These are phyloP conservation scores for Plectrocnemia conspersa DNA, from an alignment of 1,140 invertebrate genomes.

Conservation along the genomic window DNA sequence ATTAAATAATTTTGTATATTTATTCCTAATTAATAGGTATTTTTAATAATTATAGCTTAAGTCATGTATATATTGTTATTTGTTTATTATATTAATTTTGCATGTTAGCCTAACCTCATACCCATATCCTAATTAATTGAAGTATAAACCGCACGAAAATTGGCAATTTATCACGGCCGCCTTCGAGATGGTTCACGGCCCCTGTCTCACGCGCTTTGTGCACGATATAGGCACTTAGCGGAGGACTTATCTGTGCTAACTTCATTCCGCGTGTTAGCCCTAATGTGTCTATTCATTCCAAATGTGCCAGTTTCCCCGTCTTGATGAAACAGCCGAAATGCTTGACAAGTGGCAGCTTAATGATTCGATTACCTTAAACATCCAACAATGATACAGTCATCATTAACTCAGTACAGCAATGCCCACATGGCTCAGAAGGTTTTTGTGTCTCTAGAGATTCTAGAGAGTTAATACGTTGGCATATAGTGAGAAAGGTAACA, in stretches of 20 bases:
- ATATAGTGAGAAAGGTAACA: too few species aligned
- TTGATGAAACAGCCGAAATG: not conserved
- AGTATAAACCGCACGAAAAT: too few species aligned
- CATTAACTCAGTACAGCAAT: not conserved
- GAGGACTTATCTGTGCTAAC: slow-evolving; percentile 1
- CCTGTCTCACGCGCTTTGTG: too few species aligned
- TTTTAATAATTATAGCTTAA: not conserved
- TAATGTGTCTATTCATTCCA: slow-evolving; percentile 8
- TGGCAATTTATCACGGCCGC: too few species aligned
- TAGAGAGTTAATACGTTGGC: too few species aligned
- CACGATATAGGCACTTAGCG: too few species aligned
- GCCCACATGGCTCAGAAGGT: too few species aligned
- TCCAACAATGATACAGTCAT: not conserved
- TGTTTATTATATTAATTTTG: not conserved
- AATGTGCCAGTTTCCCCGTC: too few species aligned
- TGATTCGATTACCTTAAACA: slow-evolving; percentile 2
- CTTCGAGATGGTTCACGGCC: too few species aligned
- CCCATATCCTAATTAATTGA: too few species aligned
- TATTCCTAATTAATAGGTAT: not conserved
- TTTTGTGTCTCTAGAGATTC: too few species aligned
- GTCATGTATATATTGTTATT: not conserved
- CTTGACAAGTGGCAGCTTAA: slow-evolving; percentile 3
- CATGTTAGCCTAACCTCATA: too few species aligned
- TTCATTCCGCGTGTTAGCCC: slow-evolving; percentile 8
- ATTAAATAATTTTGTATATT: not conserved